Base-by-base conservation (phyloP, 1,140 invertebrate genomes). In the Chironomus striatipennis region DNA sequence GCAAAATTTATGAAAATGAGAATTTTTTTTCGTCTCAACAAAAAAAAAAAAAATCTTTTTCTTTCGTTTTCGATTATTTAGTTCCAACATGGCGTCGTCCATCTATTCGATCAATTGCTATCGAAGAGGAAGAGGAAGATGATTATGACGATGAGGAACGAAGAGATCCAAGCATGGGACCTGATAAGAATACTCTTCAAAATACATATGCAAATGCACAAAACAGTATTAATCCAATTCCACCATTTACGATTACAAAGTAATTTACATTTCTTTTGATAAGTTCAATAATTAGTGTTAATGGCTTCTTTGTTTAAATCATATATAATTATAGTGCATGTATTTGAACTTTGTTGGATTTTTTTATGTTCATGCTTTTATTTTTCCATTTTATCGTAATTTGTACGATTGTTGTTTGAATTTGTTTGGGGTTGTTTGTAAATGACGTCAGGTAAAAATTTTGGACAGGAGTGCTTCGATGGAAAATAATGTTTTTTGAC, bases 51-150 rank as follows among this genome's bases (percentile, higher is more conserved):
- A 8, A 73, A 12, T 73, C 7, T 24, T 7, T 34, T 17, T 42
- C 4, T 42, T 21, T 18, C 17, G 10, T 73, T 43, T 73, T 73
- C 7, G 7, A 73, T 73, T 17, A 34, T 34, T 42, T 9, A 21
- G 42, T 57, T 18, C 10, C 10, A 73, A 64, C 67, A 42, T 47
- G 42, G 21, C 88, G 92, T 78, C 84, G 91, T 73, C 91, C 90
- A 0, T 93, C 92, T 0, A 90, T 93, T 18, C 85, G 91, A 43
- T 92, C 93, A 79, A 93, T 94, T 42, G 91, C 91, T 70, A 92
- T 92, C 79, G 90, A 92, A 79, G 88, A 90, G 77, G 88, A 90
- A 76, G 87, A 89, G 75, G 85, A 88, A 77, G 81, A 84, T 21
- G 81, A 83, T 43, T 86, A 87, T 57, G 84, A 87, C 77, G 47